These are phyloP conservation scores for Ecdyonurus torrentis DNA, from an alignment of 2,888 invertebrate genomes.

Conservation along the genomic window DNA sequence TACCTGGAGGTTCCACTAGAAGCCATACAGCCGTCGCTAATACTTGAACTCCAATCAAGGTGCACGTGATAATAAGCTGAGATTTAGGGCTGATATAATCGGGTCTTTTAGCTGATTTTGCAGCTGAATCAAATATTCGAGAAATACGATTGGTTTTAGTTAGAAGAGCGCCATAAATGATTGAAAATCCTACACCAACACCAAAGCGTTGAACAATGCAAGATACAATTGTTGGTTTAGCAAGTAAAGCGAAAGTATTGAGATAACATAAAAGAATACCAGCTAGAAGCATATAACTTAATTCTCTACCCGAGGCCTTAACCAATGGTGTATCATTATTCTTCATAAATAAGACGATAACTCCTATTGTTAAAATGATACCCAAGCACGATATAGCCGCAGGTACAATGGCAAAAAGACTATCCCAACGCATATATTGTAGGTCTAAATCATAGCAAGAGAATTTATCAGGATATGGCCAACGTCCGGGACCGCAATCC, in stretches of 20 bases:
- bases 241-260: constrained; percentile 42
- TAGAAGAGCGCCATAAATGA: constrained; percentile 44
- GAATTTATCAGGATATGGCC: constrained; percentile 42
- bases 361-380: constrained; percentile 38
- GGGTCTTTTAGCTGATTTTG: constrained; percentile 41
- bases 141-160: constrained; percentile 48
- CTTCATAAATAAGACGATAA: constrained; percentile 41
- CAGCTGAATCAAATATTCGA: constrained; percentile 43
- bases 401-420: constrained; percentile 44
- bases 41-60: constrained; percentile 37
- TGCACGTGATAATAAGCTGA: constrained; percentile 39
- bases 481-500: constrained; percentile 43
- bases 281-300: constrained; percentile 41
- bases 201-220: constrained; percentile 45
- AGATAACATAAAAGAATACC: constrained; percentile 44
- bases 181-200: constrained; percentile 45
- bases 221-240: constrained; percentile 35
- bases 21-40: constrained; percentile 45
- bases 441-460: constrained; percentile 43
- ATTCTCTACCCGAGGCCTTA: constrained; percentile 40
- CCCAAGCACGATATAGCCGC: constrained; percentile 43
- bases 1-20: constrained; percentile 42
- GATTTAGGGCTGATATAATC: constrained; percentile 47
- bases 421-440: constrained; percentile 47
- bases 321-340: constrained; percentile 44